Percentiles rank a stretch among this genome's conserved stretches.
Conservation (phyloP, 2,888 invertebrate species). For the Morpho deidamia region DNA sequence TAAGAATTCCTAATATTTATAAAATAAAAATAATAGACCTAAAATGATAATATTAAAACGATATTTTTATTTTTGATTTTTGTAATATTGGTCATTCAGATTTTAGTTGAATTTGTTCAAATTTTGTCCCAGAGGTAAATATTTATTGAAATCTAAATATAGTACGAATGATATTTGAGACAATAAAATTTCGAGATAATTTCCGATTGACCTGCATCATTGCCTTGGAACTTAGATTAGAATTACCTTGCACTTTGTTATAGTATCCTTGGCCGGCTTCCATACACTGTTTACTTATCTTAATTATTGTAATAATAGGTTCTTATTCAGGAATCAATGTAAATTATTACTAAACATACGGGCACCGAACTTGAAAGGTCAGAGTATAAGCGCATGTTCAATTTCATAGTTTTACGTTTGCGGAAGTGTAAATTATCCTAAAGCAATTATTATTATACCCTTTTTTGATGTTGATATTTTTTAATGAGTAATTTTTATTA, state of each 20-base stretch:
- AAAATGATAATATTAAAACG: too few species aligned
- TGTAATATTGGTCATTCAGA: too few species aligned
- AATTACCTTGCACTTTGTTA: conserved; percentile 30
- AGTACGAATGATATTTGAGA: conserved; percentile 4
- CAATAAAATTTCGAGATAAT: conserved; percentile 24
- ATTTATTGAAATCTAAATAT: not conserved
- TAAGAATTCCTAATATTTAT: too few species aligned
- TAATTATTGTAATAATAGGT: conserved; percentile 39
- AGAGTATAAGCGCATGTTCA: not conserved
- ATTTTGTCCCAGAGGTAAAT: too few species aligned
- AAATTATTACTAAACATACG: conserved; percentile 33
- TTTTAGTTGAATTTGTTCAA: too few species aligned
- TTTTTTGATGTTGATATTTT: too few species aligned
- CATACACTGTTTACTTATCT: conserved; percentile 38
- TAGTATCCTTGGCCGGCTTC: conserved; percentile 52
- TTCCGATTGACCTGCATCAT: conserved; percentile 19
- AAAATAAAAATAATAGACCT: too few species aligned
- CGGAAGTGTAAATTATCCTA: too few species aligned
- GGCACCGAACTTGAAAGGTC: conserved; percentile 29
- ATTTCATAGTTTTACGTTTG: not conserved
- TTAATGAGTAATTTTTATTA: too few species aligned
- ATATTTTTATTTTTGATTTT: too few species aligned
- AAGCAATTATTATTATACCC: too few species aligned
- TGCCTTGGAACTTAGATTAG: conserved; percentile 16
- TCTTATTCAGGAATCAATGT: conserved; percentile 11